Base-by-base conservation (phyloP, 2,888 invertebrate genomes). In the Tineola bisselliella region DNA sequence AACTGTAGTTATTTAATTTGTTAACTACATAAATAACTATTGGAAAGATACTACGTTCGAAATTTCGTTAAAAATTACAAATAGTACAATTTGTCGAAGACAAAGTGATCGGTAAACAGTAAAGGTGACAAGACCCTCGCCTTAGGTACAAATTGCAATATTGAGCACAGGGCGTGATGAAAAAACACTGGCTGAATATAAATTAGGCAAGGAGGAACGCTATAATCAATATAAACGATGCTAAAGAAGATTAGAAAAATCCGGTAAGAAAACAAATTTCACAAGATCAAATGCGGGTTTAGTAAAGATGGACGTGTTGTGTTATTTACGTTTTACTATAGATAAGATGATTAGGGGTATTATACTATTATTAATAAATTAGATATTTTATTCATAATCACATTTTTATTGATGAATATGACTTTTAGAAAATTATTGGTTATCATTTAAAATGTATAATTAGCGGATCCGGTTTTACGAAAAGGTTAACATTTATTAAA, bases 191-290 rank as follows among this genome's bases (percentile, higher is more conserved):
- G 79, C 84, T 83, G 87, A 87, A 87, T 87, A 87, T 87, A 87
- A 87, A 87, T 87, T 84, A 87, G 87, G 84, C 75, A 72, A 44
- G 76, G 79, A 79, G 79, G 74, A 77, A 75, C 82, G 80, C 84
- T 81, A 87, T 87, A 88, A 88, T 88, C 88, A 87, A 87, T 87
- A 88, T 87, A 88, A 88, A 88, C 84, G 88, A 88, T 87, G 81
- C 81, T 81, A 79, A 81, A 77, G 82, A 81, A 86, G 86, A 87
- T 88, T 87, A 88, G 84, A 86, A 84, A 81, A 84, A 84, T 84
- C 87, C 84, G 75, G 79, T 77, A 76, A 80, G 77, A 82, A 81
- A 84, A 84, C 81, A 81, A 84, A 84, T 84, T 82, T 84, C 77
- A 76, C 79, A 71, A 77, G 74, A 77, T 73, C 76, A 77, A 75